Percentiles rank a stretch among this genome's conserved stretches.
Evolutionary conservation across 2,113 vertebrate genomes (phyloP).

Genomic region (Ursus arctos): DNA sequence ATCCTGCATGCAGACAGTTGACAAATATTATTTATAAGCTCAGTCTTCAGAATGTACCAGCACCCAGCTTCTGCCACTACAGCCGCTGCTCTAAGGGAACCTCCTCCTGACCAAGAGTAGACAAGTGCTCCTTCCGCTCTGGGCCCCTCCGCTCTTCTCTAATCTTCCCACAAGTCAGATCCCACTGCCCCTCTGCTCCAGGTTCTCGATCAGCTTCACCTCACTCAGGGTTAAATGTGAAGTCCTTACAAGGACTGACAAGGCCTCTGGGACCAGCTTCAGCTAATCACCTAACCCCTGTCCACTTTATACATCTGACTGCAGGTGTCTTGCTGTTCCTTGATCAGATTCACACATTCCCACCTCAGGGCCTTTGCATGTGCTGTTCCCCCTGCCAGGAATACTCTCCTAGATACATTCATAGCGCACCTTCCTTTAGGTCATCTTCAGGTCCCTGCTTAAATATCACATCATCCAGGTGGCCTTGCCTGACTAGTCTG

Average conservation of each 20-base stretch:
- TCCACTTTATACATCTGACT: neutral
- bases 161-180: neutral
- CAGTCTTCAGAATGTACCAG: neutral
- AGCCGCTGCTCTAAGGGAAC: fast-evolving
- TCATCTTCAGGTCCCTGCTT: neutral
- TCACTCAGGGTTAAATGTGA: neutral
- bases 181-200: no score
- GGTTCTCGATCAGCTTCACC: neutral
- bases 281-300: neutral
- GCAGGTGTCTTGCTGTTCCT: no score
- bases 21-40: neutral
- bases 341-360: neutral
- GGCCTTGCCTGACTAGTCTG: neutral
- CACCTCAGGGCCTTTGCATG: neutral
- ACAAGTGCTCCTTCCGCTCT: neutral
- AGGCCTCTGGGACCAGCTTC: neutral
- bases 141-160: neutral
- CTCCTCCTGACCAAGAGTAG: neutral
- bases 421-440: neutral
- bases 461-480: neutral
- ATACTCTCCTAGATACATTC: neutral
- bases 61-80: fast-evolving
- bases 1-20: neutral
- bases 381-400: neutral
- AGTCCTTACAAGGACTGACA: neutral